Conservation (phyloP, 2,888 invertebrate species). For the Ormyrus thymus region DNA sequence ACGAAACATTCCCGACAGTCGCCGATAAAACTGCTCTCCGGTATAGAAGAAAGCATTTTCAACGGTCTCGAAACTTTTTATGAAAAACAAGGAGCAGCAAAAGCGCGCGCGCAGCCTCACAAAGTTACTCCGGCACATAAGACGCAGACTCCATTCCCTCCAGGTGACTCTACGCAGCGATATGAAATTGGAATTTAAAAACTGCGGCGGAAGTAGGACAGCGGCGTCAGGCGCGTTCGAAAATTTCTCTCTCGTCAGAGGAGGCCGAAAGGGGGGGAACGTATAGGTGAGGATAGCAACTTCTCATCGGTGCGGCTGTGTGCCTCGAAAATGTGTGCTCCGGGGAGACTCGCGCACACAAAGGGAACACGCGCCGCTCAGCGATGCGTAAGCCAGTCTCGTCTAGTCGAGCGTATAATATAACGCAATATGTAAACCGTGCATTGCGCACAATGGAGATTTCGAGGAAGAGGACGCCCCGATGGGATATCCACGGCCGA, state of each 20-base stretch:
- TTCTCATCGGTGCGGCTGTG: conserved; percentile 35
- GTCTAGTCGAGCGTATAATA: conserved; percentile 5
- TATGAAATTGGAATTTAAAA: conserved; percentile 24
- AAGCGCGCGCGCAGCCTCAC: no score
- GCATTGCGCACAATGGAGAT: neutral
- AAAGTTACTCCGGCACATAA: no score
- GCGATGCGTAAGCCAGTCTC: neutral
- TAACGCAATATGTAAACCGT: conserved; percentile 4
- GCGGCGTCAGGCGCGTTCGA: conserved; percentile 6
- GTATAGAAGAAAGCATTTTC: no score
- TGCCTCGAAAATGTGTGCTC: conserved; percentile 12
- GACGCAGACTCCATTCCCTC: no score
- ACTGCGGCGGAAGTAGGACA: conserved; percentile 26
- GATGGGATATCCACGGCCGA: neutral
- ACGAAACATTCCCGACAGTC: no score
- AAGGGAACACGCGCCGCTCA: neutral
- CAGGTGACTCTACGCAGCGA: no score
- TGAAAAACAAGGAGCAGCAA: no score
- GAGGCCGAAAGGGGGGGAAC: conserved; percentile 10
- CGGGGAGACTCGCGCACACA: neutral
- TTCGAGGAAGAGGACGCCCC: neutral
- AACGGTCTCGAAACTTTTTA: no score
- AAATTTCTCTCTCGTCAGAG: conserved; percentile 40
- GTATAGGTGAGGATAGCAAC: conserved; percentile 24
- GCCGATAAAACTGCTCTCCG: no score